A percentile compares a stretch with the other conserved stretches of the same genome.
phyloP scores from a whole-genome alignment of 2,113 vertebrate genomes.

The Prolemur simus region DNA sequence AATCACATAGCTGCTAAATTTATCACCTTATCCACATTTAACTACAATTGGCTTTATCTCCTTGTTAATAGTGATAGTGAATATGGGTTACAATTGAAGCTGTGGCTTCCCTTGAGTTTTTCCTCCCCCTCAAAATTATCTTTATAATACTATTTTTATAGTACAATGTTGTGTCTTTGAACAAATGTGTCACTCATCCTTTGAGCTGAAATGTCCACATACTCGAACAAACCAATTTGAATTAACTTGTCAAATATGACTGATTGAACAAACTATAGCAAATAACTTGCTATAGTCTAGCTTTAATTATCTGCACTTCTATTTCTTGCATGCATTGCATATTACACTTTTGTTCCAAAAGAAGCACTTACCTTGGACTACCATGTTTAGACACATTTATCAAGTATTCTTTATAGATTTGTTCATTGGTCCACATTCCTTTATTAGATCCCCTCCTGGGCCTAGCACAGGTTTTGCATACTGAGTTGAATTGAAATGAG shows the following conservation, averaged over 20 bases:
- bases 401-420: background rate
- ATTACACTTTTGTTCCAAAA: background rate
- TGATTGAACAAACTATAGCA: constrained; percentile 36
- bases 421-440: background rate
- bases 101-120: constrained; percentile 44
- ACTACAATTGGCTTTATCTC: background rate
- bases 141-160: constrained; percentile 33
- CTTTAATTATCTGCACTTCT: background rate
- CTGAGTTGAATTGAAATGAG: background rate
- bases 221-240: constrained; percentile 14
- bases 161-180: constrained; percentile 29
- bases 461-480: background rate
- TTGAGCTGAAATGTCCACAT: constrained; percentile 22
- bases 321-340: background rate
- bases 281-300: background rate
- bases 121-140: background rate
- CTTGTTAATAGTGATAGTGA: constrained; percentile 28
- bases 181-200: background rate
- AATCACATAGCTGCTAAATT: constrained; percentile 28
- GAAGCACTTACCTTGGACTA: background rate
- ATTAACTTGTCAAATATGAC: background rate
- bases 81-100: constrained; percentile 21
- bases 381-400: background rate
- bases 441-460: background rate
- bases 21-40: constrained; percentile 1